A percentile compares a stretch with the other conserved stretches of the same genome.
phyloP scores from a whole-genome alignment of 2,888 invertebrate species.

The Imbricaverruca yamaguchii region DNA sequence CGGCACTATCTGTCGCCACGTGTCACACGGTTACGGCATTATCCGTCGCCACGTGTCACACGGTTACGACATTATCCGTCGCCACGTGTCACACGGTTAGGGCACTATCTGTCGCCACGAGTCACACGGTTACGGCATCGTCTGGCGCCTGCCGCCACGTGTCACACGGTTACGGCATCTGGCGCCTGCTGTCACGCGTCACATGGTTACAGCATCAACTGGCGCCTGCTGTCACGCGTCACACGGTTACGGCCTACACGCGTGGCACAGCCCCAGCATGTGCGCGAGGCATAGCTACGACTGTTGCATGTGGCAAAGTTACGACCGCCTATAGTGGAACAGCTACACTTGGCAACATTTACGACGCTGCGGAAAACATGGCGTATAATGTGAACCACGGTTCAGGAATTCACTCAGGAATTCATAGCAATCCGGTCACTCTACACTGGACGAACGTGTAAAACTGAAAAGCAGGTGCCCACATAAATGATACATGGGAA shows the following conservation, averaged over 20 bases:
- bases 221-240: neutral
- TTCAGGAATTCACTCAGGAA: too few species aligned
- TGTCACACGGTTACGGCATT: neutral
- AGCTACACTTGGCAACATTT: too few species aligned
- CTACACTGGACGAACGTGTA: too few species aligned
- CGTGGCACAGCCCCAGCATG: too few species aligned
- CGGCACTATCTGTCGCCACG: neutral
- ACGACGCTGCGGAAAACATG: too few species aligned
- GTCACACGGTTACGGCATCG: neutral
- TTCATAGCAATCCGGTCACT: too few species aligned
- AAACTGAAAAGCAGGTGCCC: too few species aligned
- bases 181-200: neutral
- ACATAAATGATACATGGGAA: too few species aligned
- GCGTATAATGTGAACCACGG: too few species aligned
- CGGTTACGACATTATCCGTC: neutral
- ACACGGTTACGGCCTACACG: neutral
- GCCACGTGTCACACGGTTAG: neutral
- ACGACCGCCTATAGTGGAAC: too few species aligned
- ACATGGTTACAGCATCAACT: neutral
- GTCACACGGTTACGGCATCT: neutral
- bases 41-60: neutral
- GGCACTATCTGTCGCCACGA: neutral
- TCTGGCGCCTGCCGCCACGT: conserved; percentile 1
- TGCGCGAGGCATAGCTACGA: too few species aligned
- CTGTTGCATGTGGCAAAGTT: too few species aligned